Conservation (phyloP, 2,113 vertebrate genomes). For the Syngnathus typhle region DNA sequence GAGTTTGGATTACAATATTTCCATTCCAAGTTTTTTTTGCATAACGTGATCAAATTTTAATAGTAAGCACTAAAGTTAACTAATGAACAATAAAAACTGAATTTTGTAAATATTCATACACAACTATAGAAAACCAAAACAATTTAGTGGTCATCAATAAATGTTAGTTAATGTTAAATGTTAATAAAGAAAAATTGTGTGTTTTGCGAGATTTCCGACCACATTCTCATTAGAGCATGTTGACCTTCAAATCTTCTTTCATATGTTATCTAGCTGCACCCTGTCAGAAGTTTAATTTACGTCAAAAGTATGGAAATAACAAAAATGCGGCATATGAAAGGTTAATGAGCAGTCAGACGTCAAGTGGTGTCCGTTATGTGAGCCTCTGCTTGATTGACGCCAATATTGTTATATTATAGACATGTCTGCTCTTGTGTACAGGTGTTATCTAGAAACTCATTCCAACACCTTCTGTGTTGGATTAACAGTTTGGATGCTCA, state of each 20-base stretch:
- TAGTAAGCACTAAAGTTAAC: too few species aligned
- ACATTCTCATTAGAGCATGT: not conserved
- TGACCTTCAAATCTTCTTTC: not conserved
- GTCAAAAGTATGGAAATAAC: slow-evolving; percentile 31
- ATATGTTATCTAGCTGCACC: not conserved
- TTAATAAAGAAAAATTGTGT: too few species aligned
- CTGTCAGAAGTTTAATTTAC: slow-evolving; percentile 31
- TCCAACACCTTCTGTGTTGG: slow-evolving; percentile 1
- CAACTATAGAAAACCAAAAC: too few species aligned
- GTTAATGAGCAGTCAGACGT: slow-evolving; percentile 52
- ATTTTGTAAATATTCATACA: too few species aligned
- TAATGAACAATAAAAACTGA: too few species aligned
- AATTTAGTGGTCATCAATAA: too few species aligned
- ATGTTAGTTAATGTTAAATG: too few species aligned
- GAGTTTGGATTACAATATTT: too few species aligned
- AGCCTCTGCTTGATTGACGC: slow-evolving; percentile 29
- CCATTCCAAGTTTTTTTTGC: too few species aligned
- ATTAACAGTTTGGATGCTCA: slow-evolving; percentile 1
- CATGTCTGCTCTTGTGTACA: slow-evolving; percentile 8
- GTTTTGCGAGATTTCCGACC: not conserved
- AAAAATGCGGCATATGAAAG: slow-evolving; percentile 44
- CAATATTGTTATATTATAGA: not conserved
- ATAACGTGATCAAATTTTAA: too few species aligned
- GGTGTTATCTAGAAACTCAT: not conserved
- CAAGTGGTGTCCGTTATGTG: slow-evolving; percentile 36